A percentile compares a stretch with the other conserved stretches of the same genome.
phyloP scores from a whole-genome alignment of 1,140 invertebrate species.

The Ridgeia piscesae region DNA sequence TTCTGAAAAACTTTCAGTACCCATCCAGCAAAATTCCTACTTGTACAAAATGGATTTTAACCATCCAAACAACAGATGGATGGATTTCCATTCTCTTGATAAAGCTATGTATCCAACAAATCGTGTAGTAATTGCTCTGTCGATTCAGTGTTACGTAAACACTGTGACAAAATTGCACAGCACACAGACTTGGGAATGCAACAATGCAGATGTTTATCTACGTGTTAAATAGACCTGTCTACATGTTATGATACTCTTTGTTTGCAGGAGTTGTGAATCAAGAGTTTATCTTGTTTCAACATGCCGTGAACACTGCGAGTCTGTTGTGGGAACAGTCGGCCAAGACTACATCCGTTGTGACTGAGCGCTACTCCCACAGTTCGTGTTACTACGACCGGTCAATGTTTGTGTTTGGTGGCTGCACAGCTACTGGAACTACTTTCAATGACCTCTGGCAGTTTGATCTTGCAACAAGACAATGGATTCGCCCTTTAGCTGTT shows the following conservation, averaged over 20 bases:
- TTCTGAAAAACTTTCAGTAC: too few relatives aligned
- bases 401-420: conserved; percentile 96
- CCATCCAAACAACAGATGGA: too few relatives aligned
- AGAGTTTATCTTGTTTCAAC: conserved; percentile 8
- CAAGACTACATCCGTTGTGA: conserved; percentile 66
- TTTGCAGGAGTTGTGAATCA: conserved; percentile 7
- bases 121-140: too few relatives aligned
- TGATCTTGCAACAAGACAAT: conserved; percentile 80
- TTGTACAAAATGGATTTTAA: too few relatives aligned
- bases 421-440: conserved; percentile 88
- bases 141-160: too few relatives aligned
- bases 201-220: background rate
- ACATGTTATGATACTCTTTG: background rate
- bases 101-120: too few relatives aligned
- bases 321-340: background rate
- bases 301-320: background rate
- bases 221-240: too few relatives aligned
- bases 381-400: conserved; percentile 71
- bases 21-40: too few relatives aligned
- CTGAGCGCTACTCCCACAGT: conserved; percentile 88
- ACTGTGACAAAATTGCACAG: too few relatives aligned
- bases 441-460: conserved; percentile 97
- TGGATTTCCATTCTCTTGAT: too few relatives aligned
- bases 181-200: too few relatives aligned
- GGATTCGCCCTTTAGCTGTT: conserved; percentile 63